Conservation (phyloP, 2,888 invertebrate genomes). For the Drosophila recens region DNA sequence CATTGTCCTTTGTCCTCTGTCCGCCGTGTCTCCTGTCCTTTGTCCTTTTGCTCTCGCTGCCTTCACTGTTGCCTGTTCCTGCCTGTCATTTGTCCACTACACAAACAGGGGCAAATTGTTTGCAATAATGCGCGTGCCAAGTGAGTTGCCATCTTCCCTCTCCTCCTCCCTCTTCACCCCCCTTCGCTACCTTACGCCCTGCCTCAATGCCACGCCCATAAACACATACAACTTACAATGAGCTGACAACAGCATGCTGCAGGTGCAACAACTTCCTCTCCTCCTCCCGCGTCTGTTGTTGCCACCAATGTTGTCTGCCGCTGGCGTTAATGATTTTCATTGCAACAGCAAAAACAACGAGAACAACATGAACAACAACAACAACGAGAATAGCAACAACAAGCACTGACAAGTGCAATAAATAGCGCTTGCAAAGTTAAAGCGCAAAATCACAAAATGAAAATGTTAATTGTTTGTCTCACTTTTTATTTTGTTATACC, state of each 20-base stretch:
- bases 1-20: conserved; percentile 56
- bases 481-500: conserved; percentile 23
- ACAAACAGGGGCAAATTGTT: conserved; percentile 77
- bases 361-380: conserved; percentile 26
- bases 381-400: conserved; percentile 22
- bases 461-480: conserved; percentile 78
- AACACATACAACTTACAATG: conserved; percentile 37
- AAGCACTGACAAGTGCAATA: conserved; percentile 59
- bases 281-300: not conserved
- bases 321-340: conserved; percentile 70
- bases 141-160: conserved; percentile 31
- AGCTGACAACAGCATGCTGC: conserved; percentile 49
- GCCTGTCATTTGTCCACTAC: conserved; percentile 72
- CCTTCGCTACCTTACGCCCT: not conserved
- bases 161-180: not conserved
- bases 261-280: conserved; percentile 42
- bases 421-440: conserved; percentile 65
- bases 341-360: conserved; percentile 34
- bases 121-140: conserved; percentile 79
- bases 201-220: conserved; percentile 30
- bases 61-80: conserved; percentile 10
- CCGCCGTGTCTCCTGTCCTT: conserved; percentile 1
- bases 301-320: conserved; percentile 15
- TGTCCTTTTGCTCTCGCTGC: conserved; percentile 35
- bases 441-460: conserved; percentile 74